Evolutionary conservation across 2,797 vertebrate species (phyloP), one percentile per base, ranked within the genome.

Genomic region (Apogon hyalosoma): DNA sequence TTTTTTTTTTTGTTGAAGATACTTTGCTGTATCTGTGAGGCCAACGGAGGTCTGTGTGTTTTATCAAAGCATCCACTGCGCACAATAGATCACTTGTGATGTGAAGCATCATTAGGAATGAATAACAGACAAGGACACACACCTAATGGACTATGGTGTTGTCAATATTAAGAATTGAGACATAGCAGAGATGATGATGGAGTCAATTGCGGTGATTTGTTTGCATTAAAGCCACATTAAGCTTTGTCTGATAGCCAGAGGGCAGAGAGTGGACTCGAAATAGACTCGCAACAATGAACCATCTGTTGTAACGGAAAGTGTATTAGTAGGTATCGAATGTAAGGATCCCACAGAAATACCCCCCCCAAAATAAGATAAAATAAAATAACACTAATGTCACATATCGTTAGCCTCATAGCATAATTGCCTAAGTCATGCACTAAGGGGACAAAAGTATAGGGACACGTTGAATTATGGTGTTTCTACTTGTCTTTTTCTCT

Each of bases 101-200:
- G 40, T 64, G 47, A 64, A 47, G 21, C 41, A 33, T 84, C 65
- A 75, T 79, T 73, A 75, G 28, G 47, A 45, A 52, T 28, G n/a
- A 80, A 73, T 45, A 71, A 56, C 64, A 69, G 69, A 48, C 61
- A 58, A 75, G 82, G 71, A 84, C 75, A 73, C 14, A 60, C 51
- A 65, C 61, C 70, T 82, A 85, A 88, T 83, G 75, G 77, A 55
- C 72, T 63, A 50, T 67, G 21, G 39, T 69, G 63, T 57, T 73
- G 77, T 85, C 73, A 48, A 63, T 79, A 75, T 59, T 70, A 53
- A 77, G 73, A 84, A 47, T 15, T 40, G 46, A 73, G 43, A 55
- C 53, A 51, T 57, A 40, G 77, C 61, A 14, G 46, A 62, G 67
- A 63, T 18, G 15, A 60, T 70, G 74, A 84, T 69, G 19, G 61